Base-by-base conservation (phyloP, 2,888 invertebrate genomes). In the Sceliomorpha sp. region DNA sequence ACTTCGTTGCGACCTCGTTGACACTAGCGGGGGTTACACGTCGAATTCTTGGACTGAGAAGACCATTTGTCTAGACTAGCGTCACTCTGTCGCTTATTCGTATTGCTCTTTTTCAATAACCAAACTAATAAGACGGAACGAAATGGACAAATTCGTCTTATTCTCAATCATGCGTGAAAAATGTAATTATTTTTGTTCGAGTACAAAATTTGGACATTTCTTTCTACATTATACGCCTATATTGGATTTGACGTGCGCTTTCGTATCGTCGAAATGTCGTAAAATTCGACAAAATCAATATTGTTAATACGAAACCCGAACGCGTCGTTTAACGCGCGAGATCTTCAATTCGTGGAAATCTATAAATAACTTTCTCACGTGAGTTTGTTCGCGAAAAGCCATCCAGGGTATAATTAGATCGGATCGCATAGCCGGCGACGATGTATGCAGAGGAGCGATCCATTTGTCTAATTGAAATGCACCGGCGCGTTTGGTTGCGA, bases 1-100 rank as follows among this genome's bases (percentile, higher is more conserved):
- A 84, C 82, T 79, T 83, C 78, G 84, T 83, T 83, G 79, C 78
- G 77, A 73, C 75, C 70, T 75, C 74, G 75, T 70, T 68, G 70
- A 70, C 70, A 73, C 64, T 40, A 44, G 51, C 59, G 48, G 75
- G 72, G 74, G 74, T 73, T n/a, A 70, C 75, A 66, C 40, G 66
- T 56, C 66, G 75, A 79, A 79, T 81, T 77, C 77, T 73, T 72
- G 58, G 73, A 44, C 15, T 53, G 66, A 64, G 70, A 72, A 63
- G 69, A 73, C 72, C 75, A 79, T 79, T 79, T 76, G 75, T 78
- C 78, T 74, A 72, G 69, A 75, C 69, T 66, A 72, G 62, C 45
- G 39, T 51, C 45, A 29, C 39, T 69, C 51, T 53, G 44, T 50
- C 63, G 69, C 59, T 72, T 64, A 51, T 63, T 67, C 40, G 45